Percentiles rank a stretch among this genome's conserved stretches.
Evolutionary conservation across 2,113 vertebrate species (phyloP).

Genomic region (Stigmatopora argus): DNA sequence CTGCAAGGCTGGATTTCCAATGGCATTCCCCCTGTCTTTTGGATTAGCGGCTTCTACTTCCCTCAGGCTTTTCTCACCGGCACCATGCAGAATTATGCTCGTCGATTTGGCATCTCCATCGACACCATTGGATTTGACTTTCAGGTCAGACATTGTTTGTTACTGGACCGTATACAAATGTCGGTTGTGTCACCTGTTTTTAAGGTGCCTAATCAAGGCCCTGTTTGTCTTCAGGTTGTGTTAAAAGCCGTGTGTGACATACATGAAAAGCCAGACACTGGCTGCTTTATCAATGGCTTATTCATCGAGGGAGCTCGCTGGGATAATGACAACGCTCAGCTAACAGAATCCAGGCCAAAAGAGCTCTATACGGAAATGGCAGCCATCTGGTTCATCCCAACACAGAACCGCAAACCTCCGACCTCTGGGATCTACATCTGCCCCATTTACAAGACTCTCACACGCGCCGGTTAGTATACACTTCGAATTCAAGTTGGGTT

Average conservation of each 20-base stretch:
- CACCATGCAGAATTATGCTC: constrained; percentile 85
- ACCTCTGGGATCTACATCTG: constrained; percentile 75
- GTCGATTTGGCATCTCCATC: constrained; percentile 74
- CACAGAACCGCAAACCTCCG: constrained; percentile 64
- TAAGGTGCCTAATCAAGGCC: background rate
- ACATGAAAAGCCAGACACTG: constrained; percentile 57
- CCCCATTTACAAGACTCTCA: constrained; percentile 90
- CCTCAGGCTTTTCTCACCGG: constrained; percentile 90
- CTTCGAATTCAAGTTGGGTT: background rate
- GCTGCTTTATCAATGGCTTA: constrained; percentile 83
- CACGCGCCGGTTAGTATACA: constrained; percentile 74
- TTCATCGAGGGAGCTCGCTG: constrained; percentile 87
- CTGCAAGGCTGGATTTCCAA: constrained; percentile 75
- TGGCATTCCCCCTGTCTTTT: constrained; percentile 82
- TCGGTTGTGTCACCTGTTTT: background rate
- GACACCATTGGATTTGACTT: constrained; percentile 84
- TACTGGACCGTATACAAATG: background rate
- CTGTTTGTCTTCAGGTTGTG: constrained; percentile 69
- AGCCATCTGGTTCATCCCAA: constrained; percentile 79
- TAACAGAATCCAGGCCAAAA: constrained; percentile 77
- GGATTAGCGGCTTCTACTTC: constrained; percentile 92
- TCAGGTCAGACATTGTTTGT: constrained; percentile 64
- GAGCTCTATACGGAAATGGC: constrained; percentile 88
- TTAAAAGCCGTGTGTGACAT: constrained; percentile 56
- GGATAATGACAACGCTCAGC: constrained; percentile 55